These are phyloP conservation scores for Tapirus terrestris DNA, from an alignment of 2,113 vertebrate species.

Conservation along the genomic window DNA sequence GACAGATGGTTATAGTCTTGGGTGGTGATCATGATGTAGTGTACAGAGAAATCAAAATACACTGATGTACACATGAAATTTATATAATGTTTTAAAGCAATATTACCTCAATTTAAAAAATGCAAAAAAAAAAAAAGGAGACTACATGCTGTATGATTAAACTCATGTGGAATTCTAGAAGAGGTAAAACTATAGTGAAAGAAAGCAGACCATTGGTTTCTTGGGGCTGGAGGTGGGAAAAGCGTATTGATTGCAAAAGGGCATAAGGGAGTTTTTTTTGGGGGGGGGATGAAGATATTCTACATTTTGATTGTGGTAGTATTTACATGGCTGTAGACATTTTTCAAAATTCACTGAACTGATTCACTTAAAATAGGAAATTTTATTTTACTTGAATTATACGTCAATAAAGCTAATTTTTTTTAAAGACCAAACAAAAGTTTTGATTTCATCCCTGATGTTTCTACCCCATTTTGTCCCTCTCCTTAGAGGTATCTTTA, in stretches of 20 bases:
- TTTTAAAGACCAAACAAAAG: background rate
- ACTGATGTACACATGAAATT: too few relatives aligned
- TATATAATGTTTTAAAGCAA: too few relatives aligned
- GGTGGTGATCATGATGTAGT: too few relatives aligned
- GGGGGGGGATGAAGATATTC: background rate
- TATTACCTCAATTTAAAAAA: too few relatives aligned
- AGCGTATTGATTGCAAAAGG: background rate
- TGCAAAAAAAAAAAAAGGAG: background rate
- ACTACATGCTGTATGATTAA: background rate
- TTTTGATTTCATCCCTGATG: background rate
- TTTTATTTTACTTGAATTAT: background rate
- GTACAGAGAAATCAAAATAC: too few relatives aligned
- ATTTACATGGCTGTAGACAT: background rate
- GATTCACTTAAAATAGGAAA: background rate
- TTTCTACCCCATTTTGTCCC: background rate
- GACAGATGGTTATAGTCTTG: too few relatives aligned
- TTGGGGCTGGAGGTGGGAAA: too few relatives aligned
- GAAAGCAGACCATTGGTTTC: background rate
- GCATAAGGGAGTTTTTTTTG: rapidly evolving
- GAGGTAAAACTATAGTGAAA: background rate
- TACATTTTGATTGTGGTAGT: background rate
- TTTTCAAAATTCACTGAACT: background rate
- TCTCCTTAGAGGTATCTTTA: background rate
- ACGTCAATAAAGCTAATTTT: background rate
- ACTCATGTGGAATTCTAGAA: too few relatives aligned